Evolutionary conservation across 2,888 invertebrate species (phyloP), one percentile per base, ranked within the genome.

Genomic region (Cantharis nigra): DNA sequence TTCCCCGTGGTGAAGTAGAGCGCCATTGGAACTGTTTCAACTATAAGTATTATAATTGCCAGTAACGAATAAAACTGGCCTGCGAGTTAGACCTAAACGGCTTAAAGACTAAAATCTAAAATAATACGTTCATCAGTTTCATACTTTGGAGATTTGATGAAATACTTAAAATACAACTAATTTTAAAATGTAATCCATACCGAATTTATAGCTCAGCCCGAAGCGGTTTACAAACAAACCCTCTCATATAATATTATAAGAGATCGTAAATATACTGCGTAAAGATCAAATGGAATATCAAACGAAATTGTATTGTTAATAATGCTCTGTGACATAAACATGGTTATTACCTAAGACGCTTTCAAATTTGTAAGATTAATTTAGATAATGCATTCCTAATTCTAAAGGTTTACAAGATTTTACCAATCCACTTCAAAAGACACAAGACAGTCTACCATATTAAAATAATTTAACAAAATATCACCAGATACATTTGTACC

Each of bases 351-450:
- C 76, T 74, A 77, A 80, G 76, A 76, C 63, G 81, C 80, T 81
- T 83, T 83, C 84, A 85, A 86, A 86, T 87, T 85, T 86, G 84
- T 83, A 80, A 85, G 85, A 86, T 86, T 87, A 86, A 87, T 86
- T 85, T 85, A 85, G 85, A 85, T 86, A 86, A 85, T 85, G 85
- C 85, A 82, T 82, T 78, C 77, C 79, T 81, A 85, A 84, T 83
- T 78, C 80, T 79, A 11, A 67, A 67, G 49, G 23, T 67, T 26
- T 67, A 67, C 26, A 23, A 67, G 9, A 67, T 67, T 67, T 71
- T 13, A 23, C 18, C 63, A 9, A 14, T 63, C 23, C n/a, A 67
- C 65, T 67, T 67, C 26, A 23, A 20, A 20, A 23, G n/a, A 20
- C 13, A 23, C 13, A 20, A 23, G 26, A 20, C 13, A 67, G 23